A percentile compares a stretch with the other conserved stretches of the same genome.
These are phyloP conservation scores for Frieseomelitta varia DNA, from an alignment of 1,140 invertebrate genomes.

Conservation along the genomic window DNA sequence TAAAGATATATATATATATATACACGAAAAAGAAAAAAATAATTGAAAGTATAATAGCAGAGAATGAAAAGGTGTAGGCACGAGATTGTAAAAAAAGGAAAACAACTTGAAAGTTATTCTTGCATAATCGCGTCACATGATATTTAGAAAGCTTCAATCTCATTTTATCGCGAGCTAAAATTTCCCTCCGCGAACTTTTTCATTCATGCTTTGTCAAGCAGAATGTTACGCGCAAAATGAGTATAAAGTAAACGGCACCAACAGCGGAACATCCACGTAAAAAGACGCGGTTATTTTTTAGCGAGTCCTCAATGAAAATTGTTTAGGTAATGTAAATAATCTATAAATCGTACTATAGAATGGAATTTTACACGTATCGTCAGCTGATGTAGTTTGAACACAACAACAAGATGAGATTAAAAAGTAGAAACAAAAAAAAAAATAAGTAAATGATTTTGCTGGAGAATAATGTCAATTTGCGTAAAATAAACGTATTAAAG, in stretches of 20 bases:
- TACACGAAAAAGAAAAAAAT: not conserved
- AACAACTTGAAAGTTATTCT: not conserved
- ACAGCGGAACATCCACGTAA: not conserved
- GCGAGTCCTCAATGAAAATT: not conserved
- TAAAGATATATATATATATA: too few species aligned
- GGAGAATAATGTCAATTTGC: too few species aligned
- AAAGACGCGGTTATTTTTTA: not conserved
- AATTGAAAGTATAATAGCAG: not conserved
- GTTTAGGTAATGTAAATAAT: not conserved
- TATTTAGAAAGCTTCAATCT: slow-evolving; percentile 17
- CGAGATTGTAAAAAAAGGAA: not conserved
- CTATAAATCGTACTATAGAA: not conserved
- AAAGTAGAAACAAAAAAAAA: too few species aligned
- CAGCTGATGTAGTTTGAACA: too few species aligned
- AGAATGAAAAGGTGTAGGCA: not conserved
- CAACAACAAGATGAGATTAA: too few species aligned
- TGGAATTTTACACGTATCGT: too few species aligned
- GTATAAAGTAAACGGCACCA: not conserved
- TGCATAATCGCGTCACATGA: slow-evolving; percentile 1
- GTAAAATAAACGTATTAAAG: too few species aligned
- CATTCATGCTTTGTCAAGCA: slow-evolving; percentile 13
- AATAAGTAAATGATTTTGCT: too few species aligned
- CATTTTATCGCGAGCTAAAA: not conserved
- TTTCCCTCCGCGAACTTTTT: not conserved
- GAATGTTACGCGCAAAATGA: not conserved